Evolutionary conservation across 2,113 vertebrate genomes (phyloP), one percentile per base, ranked within the genome.

Genomic region (Clarias macrocephalus): DNA sequence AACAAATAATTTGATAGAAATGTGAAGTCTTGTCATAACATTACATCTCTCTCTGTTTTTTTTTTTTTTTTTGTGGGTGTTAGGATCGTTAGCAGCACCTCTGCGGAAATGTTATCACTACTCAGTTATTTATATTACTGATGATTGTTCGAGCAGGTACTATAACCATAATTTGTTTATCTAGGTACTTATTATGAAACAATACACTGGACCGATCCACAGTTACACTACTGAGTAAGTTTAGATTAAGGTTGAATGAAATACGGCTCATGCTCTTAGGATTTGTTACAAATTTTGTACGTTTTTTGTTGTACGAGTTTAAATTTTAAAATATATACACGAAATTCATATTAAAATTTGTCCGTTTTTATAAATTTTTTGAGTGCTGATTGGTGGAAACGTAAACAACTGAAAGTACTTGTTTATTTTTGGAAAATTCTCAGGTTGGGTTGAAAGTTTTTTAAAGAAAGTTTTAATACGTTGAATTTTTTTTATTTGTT

Each of bases 151-250:
- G 19, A 56, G 42, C 73, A 72, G 15, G 82, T 80, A 80, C 68
- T 84, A 18, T 9, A 52, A 72, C 83, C 21, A 2, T 37, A 30
- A 13, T 60, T 66, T 33, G n/a, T 21, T n/a, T 42, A 28, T 33
- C 23, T 66, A 37, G 52, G 86, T 87, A 82, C n/a, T 59, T 60
- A 9, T 33, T 57, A 6, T 68, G 28, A 83, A 80, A 37, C 33
- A 6, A 81, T 77, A 84, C 75, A 66, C 66, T 86, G 80, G 80
- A 87, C 59, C 42, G 87, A 70, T 82, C 60, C 65, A 54, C 28
- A 86, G 62, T 89, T 33, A 88, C 87, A 90, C 87, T 90, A 84
- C 87, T 84, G 28, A 86, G 80, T 81, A 75, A 48, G 42, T 86
- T 90, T 84, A 84, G 19, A 19, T 28, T 21, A 33, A 65, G 5